phyloP scores from a whole-genome alignment of 2,797 vertebrate species.

The Urosaurus nigricauda region DNA sequence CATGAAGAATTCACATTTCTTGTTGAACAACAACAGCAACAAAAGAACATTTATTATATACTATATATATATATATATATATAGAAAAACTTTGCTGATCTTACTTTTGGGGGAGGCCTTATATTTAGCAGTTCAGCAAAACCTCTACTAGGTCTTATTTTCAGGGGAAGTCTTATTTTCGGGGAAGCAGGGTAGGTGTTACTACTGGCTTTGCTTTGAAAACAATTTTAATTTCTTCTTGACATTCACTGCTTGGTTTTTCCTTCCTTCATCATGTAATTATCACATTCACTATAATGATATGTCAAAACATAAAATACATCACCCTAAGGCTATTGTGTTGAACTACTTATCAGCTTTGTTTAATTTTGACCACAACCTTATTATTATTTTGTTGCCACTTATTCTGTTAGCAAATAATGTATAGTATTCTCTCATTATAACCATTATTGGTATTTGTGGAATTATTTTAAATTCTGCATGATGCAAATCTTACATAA shows the following conservation, averaged over 20 bases:
- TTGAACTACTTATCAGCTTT: neutral
- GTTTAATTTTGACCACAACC: neutral
- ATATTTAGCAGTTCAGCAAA: no score
- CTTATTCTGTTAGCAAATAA: neutral
- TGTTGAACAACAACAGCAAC: no score
- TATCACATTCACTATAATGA: neutral
- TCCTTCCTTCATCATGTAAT: neutral
- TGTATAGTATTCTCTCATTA: neutral
- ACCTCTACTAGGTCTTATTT: no score
- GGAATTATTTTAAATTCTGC: neutral
- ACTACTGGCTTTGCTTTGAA: neutral
- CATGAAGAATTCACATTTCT: no score
- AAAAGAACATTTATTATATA: no score
- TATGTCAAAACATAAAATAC: neutral
- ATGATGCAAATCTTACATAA: rapidly evolving
- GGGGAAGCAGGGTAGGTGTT: no score
- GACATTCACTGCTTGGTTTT: neutral
- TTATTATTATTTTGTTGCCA: neutral
- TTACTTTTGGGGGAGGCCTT: no score
- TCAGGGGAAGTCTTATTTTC: no score
- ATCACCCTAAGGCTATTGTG: neutral
- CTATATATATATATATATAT: no score
- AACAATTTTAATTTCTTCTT: neutral
- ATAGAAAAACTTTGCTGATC: no score
- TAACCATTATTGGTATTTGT: rapidly evolving